Conservation (phyloP, 2,888 invertebrate genomes). For the Agriopis marginaria region DNA sequence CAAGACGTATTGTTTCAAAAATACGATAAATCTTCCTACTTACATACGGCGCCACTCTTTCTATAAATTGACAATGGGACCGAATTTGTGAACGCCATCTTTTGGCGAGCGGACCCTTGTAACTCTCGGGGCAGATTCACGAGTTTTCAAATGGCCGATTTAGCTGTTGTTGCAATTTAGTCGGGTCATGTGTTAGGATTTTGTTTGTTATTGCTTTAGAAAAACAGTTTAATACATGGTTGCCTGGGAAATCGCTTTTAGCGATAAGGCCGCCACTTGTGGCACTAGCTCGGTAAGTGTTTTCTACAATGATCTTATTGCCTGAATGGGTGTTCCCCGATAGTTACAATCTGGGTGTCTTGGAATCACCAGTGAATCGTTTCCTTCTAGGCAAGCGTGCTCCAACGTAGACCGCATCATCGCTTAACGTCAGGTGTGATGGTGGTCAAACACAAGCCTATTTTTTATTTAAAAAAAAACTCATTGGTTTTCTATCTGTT, state of each 20-base stretch:
- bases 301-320: no score
- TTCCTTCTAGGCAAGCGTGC: no score
- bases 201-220: not conserved
- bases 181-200: constrained; percentile 35
- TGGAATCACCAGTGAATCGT: no score
- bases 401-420: no score
- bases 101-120: constrained; percentile 72
- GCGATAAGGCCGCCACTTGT: no score
- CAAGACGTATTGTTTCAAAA: constrained; percentile 12
- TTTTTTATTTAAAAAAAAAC: no score
- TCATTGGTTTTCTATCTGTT: no score
- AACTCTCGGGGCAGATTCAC: constrained; percentile 70
- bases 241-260: not conserved
- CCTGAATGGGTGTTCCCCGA: no score
- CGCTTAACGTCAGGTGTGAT: no score
- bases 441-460: no score
- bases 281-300: no score
- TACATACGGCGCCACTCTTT: constrained; percentile 57
- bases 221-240: not conserved
- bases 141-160: constrained; percentile 70
- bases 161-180: constrained; percentile 60
- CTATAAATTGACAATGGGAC: constrained; percentile 74
- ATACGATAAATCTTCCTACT: constrained; percentile 32
- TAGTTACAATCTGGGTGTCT: no score
- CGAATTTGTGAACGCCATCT: constrained; percentile 72